Percentiles rank a stretch among this genome's conserved stretches.
Conservation (phyloP, 2,888 invertebrate genomes). For the Opisthograptis luteolata region DNA sequence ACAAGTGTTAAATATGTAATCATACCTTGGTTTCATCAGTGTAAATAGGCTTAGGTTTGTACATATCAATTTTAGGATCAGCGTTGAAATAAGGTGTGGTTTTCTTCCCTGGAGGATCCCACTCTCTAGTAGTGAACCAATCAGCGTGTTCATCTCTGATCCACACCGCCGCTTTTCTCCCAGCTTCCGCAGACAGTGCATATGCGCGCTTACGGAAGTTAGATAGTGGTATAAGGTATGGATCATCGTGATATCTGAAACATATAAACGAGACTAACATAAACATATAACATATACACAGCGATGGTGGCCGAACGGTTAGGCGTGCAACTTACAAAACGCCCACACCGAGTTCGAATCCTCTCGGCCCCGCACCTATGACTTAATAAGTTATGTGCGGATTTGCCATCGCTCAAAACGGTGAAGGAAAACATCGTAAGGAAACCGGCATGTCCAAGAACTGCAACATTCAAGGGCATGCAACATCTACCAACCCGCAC, state of each 20-base stretch:
- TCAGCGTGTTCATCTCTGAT: slow-evolving; percentile 89
- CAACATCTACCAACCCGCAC: too few species aligned
- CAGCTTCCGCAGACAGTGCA: slow-evolving; percentile 93
- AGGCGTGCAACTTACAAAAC: too few species aligned
- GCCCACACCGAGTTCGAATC: too few species aligned
- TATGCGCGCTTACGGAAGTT: slow-evolving; percentile 87
- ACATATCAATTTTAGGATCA: slow-evolving; percentile 87
- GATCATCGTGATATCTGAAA: slow-evolving; percentile 93
- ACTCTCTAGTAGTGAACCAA: slow-evolving; percentile 86
- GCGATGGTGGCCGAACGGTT: too few species aligned
- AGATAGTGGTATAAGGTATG: slow-evolving; percentile 91
- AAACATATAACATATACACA: too few species aligned
- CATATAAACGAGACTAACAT: too few species aligned
- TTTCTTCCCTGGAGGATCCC: slow-evolving; percentile 85
- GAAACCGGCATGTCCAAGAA: too few species aligned
- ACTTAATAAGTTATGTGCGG: too few species aligned
- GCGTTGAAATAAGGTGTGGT: slow-evolving; percentile 79
- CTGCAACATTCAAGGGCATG: too few species aligned
- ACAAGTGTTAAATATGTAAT: not conserved
- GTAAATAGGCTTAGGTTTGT: slow-evolving; percentile 87
- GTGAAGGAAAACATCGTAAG: too few species aligned
- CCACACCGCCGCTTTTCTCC: slow-evolving; percentile 94
- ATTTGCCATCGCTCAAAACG: too few species aligned
- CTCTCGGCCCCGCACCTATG: too few species aligned
- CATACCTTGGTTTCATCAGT: slow-evolving; percentile 87